These are phyloP conservation scores for Drosophila triauraria DNA, from an alignment of 1,140 invertebrate genomes.

Conservation along the genomic window DNA sequence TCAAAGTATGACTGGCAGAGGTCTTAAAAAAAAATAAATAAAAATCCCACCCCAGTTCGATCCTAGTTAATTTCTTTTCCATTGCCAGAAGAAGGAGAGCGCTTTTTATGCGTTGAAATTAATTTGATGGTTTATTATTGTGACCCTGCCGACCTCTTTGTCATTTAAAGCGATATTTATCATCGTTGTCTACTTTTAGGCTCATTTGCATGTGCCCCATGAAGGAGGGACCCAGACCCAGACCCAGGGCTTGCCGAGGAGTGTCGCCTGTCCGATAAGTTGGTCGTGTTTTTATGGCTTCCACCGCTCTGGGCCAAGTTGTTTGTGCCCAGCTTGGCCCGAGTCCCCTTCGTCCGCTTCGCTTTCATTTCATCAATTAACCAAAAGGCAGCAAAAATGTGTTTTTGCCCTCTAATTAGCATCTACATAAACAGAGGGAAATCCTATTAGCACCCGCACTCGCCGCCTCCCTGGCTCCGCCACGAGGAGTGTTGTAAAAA, in stretches of 20 bases:
- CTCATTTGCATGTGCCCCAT: constrained; percentile 41
- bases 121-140: constrained; percentile 73
- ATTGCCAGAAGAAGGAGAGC: not conserved
- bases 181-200: constrained; percentile 64
- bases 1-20: no score
- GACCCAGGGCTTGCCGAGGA: constrained; percentile 18
- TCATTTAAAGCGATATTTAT: constrained; percentile 79
- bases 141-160: constrained; percentile 36
- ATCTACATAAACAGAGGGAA: constrained; percentile 78
- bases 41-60: not conserved
- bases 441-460: constrained; percentile 71
- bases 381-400: constrained; percentile 75
- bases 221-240: not conserved
- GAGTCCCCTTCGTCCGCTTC: constrained; percentile 1
- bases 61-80: constrained; percentile 3
- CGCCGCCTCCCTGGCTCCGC: not conserved
- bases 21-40: not conserved
- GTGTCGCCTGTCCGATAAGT: constrained; percentile 72
- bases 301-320: constrained; percentile 35
- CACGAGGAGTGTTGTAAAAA: constrained; percentile 29
- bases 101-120: constrained; percentile 59
- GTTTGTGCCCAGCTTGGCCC: constrained; percentile 18
- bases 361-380: constrained; percentile 82
- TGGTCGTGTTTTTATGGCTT: constrained; percentile 48
- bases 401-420: constrained; percentile 80